Evolutionary conservation across 2,888 invertebrate species (phyloP).

Genomic region (Aquatica leii): DNA sequence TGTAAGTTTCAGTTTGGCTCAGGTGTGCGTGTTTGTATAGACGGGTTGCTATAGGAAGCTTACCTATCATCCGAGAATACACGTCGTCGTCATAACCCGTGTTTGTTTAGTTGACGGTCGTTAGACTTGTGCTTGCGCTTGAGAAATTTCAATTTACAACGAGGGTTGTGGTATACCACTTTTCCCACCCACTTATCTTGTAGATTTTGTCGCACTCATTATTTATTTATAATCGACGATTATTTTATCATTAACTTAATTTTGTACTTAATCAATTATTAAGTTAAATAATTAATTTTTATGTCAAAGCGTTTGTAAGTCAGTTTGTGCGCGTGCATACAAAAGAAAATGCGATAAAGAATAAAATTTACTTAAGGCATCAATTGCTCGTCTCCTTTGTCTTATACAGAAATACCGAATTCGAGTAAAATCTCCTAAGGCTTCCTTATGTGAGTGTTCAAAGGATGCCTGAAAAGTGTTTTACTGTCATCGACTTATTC

Average conservation of each 20-base stretch:
- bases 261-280: constrained; percentile 19
- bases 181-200: constrained; percentile 32
- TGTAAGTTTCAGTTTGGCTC: constrained; percentile 33
- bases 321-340: no score
- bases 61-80: constrained; percentile 42
- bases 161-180: constrained; percentile 33
- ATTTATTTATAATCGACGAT: constrained; percentile 31
- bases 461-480: constrained; percentile 36
- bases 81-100: constrained; percentile 39
- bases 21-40: constrained; percentile 52
- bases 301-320: background rate
- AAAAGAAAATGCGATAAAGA: background rate
- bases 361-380: constrained; percentile 21
- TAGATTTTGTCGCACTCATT: constrained; percentile 30
- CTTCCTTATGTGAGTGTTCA: constrained; percentile 33
- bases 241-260: constrained; percentile 17
- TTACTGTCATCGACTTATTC: constrained; percentile 35
- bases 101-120: constrained; percentile 41
- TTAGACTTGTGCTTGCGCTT: constrained; percentile 38
- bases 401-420: constrained; percentile 27
- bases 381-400: constrained; percentile 32
- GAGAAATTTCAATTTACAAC: constrained; percentile 36
- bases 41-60: constrained; percentile 51
- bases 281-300: background rate
- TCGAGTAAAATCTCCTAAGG: constrained; percentile 33